Conservation (phyloP, 1,140 invertebrate genomes). For the Calephelis virginiensis region DNA sequence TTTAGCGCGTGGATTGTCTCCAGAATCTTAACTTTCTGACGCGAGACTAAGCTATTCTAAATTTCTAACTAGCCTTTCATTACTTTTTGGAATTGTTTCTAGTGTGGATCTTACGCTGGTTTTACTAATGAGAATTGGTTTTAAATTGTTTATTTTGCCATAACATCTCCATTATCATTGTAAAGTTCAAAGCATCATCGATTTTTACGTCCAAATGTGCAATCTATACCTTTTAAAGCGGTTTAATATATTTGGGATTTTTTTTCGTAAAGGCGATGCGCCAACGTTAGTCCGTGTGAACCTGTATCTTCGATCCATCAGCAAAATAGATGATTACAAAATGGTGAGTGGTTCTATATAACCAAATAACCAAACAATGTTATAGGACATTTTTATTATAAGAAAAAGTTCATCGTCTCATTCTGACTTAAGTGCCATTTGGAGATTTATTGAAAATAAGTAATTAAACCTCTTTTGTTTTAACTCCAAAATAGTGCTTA, state of each 20-base stretch:
- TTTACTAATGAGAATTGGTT: constrained; percentile 5
- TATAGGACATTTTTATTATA: constrained; percentile 66
- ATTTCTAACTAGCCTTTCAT: constrained; percentile 9
- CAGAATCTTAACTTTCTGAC: constrained; percentile 12
- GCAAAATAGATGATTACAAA: constrained; percentile 99
- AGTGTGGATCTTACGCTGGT: constrained; percentile 16
- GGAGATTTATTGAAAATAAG: too few relatives aligned
- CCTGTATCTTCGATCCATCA: constrained; percentile 97
- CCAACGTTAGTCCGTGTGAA: constrained; percentile 92
- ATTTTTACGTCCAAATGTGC: constrained; percentile 3
- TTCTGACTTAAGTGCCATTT: background rate
- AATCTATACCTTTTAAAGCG: constrained; percentile 27
- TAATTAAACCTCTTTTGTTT: too few relatives aligned
- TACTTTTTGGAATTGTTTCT: constrained; percentile 13
- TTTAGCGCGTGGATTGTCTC: constrained; percentile 54
- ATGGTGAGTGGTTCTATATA: constrained; percentile 90
- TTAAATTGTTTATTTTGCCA: constrained; percentile 23
- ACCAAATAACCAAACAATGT: constrained; percentile 48
- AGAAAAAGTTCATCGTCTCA: constrained; percentile 48
- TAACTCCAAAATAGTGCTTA: background rate
- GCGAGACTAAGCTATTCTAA: constrained; percentile 7
- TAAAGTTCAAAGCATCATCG: constrained; percentile 18
- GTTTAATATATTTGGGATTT: constrained; percentile 52
- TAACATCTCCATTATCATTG: constrained; percentile 19
- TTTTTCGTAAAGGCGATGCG: constrained; percentile 81